These are phyloP conservation scores for Diprion similis DNA, from an alignment of 1,140 invertebrate genomes.

Conservation along the genomic window DNA sequence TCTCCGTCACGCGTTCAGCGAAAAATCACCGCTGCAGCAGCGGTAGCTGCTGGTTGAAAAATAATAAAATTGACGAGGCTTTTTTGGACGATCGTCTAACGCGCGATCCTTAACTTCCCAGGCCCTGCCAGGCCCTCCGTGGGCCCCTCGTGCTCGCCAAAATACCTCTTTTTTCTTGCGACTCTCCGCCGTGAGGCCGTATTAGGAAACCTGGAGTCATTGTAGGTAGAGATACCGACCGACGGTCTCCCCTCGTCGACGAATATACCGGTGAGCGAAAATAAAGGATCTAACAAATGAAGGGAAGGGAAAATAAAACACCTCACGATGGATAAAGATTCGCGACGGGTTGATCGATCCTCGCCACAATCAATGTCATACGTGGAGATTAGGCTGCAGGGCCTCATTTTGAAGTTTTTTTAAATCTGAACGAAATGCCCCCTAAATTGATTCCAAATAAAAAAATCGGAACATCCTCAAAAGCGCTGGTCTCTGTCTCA, in stretches of 20 bases:
- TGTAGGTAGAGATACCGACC: constrained; percentile 36
- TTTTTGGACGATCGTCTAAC: background rate
- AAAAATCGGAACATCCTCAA: background rate
- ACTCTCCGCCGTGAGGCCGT: constrained; percentile 36
- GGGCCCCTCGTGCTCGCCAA: constrained; percentile 30
- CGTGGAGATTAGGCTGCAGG: background rate
- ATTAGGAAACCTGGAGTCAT: constrained; percentile 57
- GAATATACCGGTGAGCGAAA: constrained; percentile 28
- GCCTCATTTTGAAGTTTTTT: background rate
- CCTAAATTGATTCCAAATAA: too few species aligned
- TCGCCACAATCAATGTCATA: constrained; percentile 16
- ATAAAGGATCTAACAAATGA: constrained; percentile 27
- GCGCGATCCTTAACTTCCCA: constrained; percentile 8
- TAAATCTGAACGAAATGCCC: too few species aligned
- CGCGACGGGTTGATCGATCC: constrained; percentile 24
- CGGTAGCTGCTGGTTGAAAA: background rate
- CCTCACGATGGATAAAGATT: constrained; percentile 11
- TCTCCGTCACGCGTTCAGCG: background rate
- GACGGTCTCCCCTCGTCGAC: constrained; percentile 18
- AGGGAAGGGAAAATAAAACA: constrained; percentile 25
- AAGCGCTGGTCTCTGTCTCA: too few species aligned
- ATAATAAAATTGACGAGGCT: background rate
- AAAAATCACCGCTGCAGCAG: constrained; percentile 1
- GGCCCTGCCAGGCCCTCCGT: constrained; percentile 12
- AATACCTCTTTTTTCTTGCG: constrained; percentile 43